Evolutionary conservation across 2,797 vertebrate genomes (phyloP).

Genomic region (Spheniscus humboldti): DNA sequence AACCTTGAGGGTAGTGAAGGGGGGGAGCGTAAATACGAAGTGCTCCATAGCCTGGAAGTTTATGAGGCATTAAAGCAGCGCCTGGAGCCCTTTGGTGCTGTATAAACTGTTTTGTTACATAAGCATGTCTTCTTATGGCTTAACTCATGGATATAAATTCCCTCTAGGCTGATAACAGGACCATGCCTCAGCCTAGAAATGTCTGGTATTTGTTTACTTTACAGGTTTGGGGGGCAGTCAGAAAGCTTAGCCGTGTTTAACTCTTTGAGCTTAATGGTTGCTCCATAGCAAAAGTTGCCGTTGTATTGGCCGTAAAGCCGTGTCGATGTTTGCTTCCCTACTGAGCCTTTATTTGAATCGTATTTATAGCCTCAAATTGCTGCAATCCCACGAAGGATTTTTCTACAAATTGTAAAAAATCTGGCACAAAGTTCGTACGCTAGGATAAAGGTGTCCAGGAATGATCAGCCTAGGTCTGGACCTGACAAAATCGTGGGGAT

Average conservation of each 20-base stretch:
- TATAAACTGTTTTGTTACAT: not conserved
- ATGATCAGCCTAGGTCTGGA: not conserved
- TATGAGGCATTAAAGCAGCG: not conserved
- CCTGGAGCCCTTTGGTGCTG: not conserved
- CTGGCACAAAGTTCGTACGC: not conserved
- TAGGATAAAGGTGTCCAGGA: not conserved
- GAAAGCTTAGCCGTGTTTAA: not conserved
- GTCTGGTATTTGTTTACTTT: not conserved
- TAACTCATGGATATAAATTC: not conserved
- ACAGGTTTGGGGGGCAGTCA: not conserved
- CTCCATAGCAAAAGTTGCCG: not conserved
- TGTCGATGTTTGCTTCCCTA: not conserved
- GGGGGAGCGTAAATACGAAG: not conserved
- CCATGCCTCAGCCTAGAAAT: not conserved
- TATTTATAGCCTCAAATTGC: not conserved
- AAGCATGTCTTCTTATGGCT: not conserved
- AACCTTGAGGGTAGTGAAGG: not conserved
- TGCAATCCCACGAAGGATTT: not conserved
- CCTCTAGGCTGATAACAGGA: not conserved
- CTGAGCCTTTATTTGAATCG: not conserved
- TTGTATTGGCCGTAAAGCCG: not conserved
- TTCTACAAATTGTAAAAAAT: not conserved
- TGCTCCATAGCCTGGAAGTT: not conserved
- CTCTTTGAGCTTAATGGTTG: not conserved
- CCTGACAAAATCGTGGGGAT: rapidly evolving